Conservation (phyloP, 1,140 invertebrate genomes). For the Brachionus asplanchnoidis region DNA sequence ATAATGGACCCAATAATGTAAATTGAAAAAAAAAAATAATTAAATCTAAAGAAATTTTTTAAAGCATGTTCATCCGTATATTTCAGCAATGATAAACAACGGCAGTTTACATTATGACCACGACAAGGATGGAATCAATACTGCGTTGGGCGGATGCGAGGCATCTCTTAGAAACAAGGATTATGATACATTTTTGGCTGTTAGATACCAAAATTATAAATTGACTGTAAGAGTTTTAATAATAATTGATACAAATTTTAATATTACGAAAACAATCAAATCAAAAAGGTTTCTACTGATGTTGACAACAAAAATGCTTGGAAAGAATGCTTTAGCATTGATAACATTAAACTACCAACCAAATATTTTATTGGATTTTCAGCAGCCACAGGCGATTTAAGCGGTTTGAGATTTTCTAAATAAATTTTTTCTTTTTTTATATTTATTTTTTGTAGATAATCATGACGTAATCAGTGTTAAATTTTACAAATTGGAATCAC, state of each 20-base stretch:
- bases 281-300: constrained; percentile 76
- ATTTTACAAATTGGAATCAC: constrained; percentile 75
- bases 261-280: too few relatives aligned
- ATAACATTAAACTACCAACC: constrained; percentile 83
- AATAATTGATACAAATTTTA: neutral
- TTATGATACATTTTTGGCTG: constrained; percentile 80
- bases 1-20: constrained; percentile 96
- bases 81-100: constrained; percentile 97
- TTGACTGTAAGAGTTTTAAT: constrained; percentile 65
- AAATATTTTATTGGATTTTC: constrained; percentile 90
- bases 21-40: constrained; percentile 47
- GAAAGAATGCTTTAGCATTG: constrained; percentile 85
- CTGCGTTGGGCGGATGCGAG: constrained; percentile 75
- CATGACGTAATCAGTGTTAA: constrained; percentile 89
- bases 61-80: constrained; percentile 93
- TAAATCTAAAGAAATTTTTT: neutral
- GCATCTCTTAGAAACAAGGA: constrained; percentile 87
- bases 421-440: neutral
- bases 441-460: constrained; percentile 65
- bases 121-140: constrained; percentile 94
- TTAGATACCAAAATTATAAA: constrained; percentile 82
- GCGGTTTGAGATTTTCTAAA: constrained; percentile 51
- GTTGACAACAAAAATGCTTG: constrained; percentile 83
- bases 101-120: constrained; percentile 92
- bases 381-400: constrained; percentile 89